These are phyloP conservation scores for Cantharis rufa DNA, from an alignment of 2,888 invertebrate genomes.

Conservation along the genomic window DNA sequence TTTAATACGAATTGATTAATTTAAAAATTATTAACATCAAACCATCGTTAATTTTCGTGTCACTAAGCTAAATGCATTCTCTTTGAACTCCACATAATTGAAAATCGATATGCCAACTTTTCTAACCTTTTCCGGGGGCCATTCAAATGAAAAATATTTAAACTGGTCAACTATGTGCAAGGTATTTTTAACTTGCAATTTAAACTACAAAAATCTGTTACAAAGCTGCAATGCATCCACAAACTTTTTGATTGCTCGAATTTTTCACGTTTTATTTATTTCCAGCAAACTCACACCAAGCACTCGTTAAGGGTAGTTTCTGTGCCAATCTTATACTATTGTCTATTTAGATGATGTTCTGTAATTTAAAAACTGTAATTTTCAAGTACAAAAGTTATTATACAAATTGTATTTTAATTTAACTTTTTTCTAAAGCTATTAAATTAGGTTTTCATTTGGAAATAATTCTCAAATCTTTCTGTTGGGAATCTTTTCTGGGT, in stretches of 20 bases:
- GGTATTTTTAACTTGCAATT: neutral
- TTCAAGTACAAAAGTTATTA: too few relatives aligned
- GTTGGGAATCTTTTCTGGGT: too few relatives aligned
- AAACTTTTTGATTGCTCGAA: neutral
- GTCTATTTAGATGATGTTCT: too few relatives aligned
- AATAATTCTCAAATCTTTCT: too few relatives aligned
- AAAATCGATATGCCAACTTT: neutral
- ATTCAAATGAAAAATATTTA: neutral
- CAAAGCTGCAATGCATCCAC: neutral
- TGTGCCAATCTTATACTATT: too few relatives aligned
- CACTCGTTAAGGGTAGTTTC: neutral
- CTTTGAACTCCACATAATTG: neutral
- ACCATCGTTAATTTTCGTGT: neutral
- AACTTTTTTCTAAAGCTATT: too few relatives aligned
- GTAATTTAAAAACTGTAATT: too few relatives aligned
- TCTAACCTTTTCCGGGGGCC: neutral
- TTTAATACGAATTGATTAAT: neutral
- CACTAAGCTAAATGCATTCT: neutral
- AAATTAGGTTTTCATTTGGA: too few relatives aligned
- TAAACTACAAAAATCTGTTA: neutral
- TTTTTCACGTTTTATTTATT: neutral
- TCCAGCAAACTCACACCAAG: neutral
- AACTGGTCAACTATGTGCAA: neutral
- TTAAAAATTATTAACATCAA: neutral
- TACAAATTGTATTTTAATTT: too few relatives aligned